These are phyloP conservation scores for Macroramphosus scolopax DNA, from an alignment of 2,797 vertebrate genomes.

Conservation along the genomic window DNA sequence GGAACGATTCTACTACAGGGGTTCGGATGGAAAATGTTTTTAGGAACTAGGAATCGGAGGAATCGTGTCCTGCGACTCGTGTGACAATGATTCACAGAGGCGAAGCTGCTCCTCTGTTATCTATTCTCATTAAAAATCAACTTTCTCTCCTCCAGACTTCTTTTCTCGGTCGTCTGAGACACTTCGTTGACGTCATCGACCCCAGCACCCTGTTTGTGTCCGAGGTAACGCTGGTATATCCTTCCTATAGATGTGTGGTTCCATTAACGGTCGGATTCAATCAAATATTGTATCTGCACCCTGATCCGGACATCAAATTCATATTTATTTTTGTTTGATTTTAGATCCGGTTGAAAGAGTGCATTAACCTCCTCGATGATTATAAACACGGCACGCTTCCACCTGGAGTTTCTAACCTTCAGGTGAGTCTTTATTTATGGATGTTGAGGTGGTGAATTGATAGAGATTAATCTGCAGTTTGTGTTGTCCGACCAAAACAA, in stretches of 20 bases:
- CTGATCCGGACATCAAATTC: background rate
- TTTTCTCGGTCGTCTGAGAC: slow-evolving; percentile 89
- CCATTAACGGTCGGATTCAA: too few relatives aligned
- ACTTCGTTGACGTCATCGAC: slow-evolving; percentile 92
- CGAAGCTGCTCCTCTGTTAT: too few relatives aligned
- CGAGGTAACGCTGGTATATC: slow-evolving; percentile 78
- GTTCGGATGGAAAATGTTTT: too few relatives aligned
- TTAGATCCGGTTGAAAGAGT: slow-evolving; percentile 85
- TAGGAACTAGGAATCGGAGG: too few relatives aligned
- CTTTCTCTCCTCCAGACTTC: slow-evolving; percentile 76
- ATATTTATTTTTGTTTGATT: background rate
- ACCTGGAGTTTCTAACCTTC: slow-evolving; percentile 76
- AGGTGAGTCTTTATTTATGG: slow-evolving; percentile 56
- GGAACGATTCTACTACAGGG: too few relatives aligned
- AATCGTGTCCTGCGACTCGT: too few relatives aligned
- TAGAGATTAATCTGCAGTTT: too few relatives aligned
- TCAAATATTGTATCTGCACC: too few relatives aligned
- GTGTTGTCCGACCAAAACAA: too few relatives aligned
- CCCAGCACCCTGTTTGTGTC: slow-evolving; percentile 91
- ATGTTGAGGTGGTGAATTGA: background rate
- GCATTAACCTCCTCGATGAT: slow-evolving; percentile 89
- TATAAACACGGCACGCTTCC: slow-evolving; percentile 85
- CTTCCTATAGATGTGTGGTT: background rate
- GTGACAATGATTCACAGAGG: slow-evolving; percentile 1
- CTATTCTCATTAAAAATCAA: too few relatives aligned